Percentiles rank a stretch among this genome's conserved stretches.
Conservation (phyloP, 2,113 vertebrate genomes). For the Etheostoma cragini region DNA sequence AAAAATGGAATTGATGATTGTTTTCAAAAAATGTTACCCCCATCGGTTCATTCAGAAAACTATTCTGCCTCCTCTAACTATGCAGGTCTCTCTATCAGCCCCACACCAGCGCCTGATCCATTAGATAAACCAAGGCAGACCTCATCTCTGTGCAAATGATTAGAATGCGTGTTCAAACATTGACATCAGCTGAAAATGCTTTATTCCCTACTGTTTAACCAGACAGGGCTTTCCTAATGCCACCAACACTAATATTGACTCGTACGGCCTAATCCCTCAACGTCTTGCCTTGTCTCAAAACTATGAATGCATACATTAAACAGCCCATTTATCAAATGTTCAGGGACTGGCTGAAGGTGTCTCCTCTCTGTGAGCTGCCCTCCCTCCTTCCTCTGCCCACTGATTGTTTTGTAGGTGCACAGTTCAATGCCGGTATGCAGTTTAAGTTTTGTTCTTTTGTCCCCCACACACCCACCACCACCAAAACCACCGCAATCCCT, state of each 20-base stretch:
- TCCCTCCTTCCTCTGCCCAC: conserved; percentile 19
- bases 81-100: conserved; percentile 47
- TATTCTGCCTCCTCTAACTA: conserved; percentile 3
- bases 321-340: conserved; percentile 80
- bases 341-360: conserved; percentile 53
- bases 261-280: conserved; percentile 77
- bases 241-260: conserved; percentile 82
- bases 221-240: conserved; percentile 74
- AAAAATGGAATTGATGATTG: not conserved
- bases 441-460: conserved; percentile 60
- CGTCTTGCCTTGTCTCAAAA: conserved; percentile 72
- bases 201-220: conserved; percentile 74
- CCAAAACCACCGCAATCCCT: conserved; percentile 18
- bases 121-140: conserved; percentile 67
- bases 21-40: not conserved
- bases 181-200: conserved; percentile 81
- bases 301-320: conserved; percentile 73
- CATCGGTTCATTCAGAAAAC: conserved; percentile 14
- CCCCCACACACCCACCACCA: conserved; percentile 7
- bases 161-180: conserved; percentile 82
- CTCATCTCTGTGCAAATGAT: conserved; percentile 79
- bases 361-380: conserved; percentile 34
- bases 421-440: conserved; percentile 55
- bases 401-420: conserved; percentile 53
- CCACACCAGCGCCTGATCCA: conserved; percentile 53